Percentiles rank a stretch among this genome's conserved stretches.
Conservation (phyloP, 2,113 vertebrate species). For the Oenanthe melanoleuca region DNA sequence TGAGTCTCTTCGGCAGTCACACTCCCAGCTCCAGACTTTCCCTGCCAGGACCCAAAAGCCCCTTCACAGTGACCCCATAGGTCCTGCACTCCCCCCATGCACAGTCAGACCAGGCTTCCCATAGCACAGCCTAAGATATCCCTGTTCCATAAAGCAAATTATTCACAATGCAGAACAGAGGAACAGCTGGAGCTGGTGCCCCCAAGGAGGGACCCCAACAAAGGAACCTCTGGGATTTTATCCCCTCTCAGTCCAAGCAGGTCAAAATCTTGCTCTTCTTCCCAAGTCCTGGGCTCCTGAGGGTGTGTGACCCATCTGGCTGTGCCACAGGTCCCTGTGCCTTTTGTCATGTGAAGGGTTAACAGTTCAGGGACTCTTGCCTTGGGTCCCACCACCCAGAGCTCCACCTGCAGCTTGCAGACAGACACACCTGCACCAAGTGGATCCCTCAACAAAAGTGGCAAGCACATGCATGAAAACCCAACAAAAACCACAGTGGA, state of each 20-base stretch:
- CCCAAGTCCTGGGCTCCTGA: background rate
- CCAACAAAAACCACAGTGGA: background rate
- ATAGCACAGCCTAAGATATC: fast-evolving
- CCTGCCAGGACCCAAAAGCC: fast-evolving
- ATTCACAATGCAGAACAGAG: fast-evolving
- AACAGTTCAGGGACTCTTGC: background rate
- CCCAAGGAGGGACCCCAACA: fast-evolving
- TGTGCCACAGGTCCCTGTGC: too few species aligned
- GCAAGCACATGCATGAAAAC: background rate
- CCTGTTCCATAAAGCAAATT: background rate
- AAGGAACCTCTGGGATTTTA: background rate
- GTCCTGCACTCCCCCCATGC: too few species aligned
- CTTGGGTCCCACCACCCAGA: background rate
- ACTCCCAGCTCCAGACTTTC: background rate
- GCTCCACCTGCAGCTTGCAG: background rate
- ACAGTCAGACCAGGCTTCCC: too few species aligned
- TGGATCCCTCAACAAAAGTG: background rate
- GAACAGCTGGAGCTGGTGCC: background rate
- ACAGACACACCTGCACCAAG: background rate
- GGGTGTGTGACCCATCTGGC: too few species aligned
- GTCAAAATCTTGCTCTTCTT: background rate
- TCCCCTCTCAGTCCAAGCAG: background rate
- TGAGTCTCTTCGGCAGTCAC: background rate
- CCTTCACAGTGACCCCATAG: background rate
- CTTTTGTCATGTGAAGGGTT: background rate